Evolutionary conservation across 2,797 vertebrate species (phyloP).

Genomic region (Sparidentex hasta): DNA sequence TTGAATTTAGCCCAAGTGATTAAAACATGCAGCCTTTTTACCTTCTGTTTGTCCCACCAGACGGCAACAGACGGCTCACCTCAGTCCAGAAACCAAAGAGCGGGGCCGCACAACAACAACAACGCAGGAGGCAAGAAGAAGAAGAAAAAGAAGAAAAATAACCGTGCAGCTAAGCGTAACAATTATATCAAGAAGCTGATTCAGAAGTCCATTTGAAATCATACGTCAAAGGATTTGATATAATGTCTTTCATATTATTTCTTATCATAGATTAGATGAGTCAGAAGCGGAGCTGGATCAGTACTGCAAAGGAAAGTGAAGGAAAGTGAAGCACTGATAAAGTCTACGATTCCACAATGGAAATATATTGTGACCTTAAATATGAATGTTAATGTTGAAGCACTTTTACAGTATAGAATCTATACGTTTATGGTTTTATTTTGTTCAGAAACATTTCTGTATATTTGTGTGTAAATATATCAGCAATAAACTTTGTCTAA

Average conservation of each 20-base stretch:
- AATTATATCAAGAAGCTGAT: slow-evolving; percentile 53
- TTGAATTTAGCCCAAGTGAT: neutral
- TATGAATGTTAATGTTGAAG: slow-evolving; percentile 28
- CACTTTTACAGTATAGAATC: slow-evolving; percentile 34
- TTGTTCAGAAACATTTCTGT: slow-evolving; percentile 7
- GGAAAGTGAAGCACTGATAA: neutral
- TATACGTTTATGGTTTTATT: slow-evolving; percentile 7
- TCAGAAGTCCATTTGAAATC: slow-evolving; percentile 57
- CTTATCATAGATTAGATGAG: neutral
- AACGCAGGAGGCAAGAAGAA: slow-evolving; percentile 43
- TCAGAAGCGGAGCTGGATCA: slow-evolving; percentile 16
- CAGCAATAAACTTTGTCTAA: slow-evolving; percentile 54
- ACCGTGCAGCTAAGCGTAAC: slow-evolving; percentile 51
- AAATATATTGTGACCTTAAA: slow-evolving; percentile 3
- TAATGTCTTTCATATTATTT: neutral
- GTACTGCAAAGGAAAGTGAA: slow-evolving; percentile 7
- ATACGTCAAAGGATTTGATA: neutral
- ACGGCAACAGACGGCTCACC: neutral
- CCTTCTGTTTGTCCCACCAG: slow-evolving; percentile 40
- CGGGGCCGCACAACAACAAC: slow-evolving; percentile 21
- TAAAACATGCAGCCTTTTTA: neutral
- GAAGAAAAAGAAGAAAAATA: slow-evolving; percentile 41
- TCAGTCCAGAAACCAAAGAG: slow-evolving; percentile 9
- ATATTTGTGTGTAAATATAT: slow-evolving; percentile 30
- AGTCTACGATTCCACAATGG: neutral